Conservation (phyloP, 1,140 invertebrate species). For the Drosophila ogumai region DNA sequence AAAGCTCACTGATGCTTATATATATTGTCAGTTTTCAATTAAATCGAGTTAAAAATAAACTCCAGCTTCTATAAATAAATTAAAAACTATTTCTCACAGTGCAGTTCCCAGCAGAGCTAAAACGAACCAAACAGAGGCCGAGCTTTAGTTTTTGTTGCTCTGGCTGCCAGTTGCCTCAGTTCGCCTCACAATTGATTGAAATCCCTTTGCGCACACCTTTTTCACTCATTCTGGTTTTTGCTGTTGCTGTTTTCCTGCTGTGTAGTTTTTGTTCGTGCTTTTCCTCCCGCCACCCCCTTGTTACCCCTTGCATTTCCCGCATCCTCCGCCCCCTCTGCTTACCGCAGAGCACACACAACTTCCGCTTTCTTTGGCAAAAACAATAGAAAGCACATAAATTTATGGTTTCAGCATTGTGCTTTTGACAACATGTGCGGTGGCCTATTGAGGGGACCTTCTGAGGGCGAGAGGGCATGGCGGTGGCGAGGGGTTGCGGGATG, state of each 20-base stretch:
- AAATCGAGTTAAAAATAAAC: rapidly evolving
- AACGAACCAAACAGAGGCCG: slow-evolving; percentile 39
- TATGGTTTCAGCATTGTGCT: slow-evolving; percentile 83
- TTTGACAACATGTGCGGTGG: slow-evolving; percentile 76
- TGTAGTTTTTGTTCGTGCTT: slow-evolving; percentile 54
- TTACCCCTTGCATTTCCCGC: not conserved
- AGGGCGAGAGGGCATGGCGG: too few relatives aligned
- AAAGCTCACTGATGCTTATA: too few relatives aligned
- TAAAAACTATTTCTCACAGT: not conserved
- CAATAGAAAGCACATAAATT: slow-evolving; percentile 83
- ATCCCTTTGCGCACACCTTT: slow-evolving; percentile 80
- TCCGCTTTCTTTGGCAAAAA: slow-evolving; percentile 83
- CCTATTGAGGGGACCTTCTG: slow-evolving; percentile 48
- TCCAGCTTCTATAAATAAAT: not conserved
- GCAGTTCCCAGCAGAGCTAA: slow-evolving; percentile 26
- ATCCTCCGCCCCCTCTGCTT: slow-evolving; percentile 7
- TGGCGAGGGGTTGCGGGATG: not conserved
- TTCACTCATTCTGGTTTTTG: slow-evolving; percentile 40
- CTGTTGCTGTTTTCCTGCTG: slow-evolving; percentile 42
- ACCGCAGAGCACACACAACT: slow-evolving; percentile 57
- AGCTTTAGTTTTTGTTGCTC: slow-evolving; percentile 77
- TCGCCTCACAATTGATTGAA: slow-evolving; percentile 79
- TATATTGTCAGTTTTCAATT: not conserved
- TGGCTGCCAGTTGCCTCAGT: slow-evolving; percentile 60
- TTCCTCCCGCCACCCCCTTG: slow-evolving; percentile 8